Percentiles rank a stretch among this genome's conserved stretches.
phyloP scores from a whole-genome alignment of 2,888 invertebrate genomes.

The Ophonus ardosiacus region DNA sequence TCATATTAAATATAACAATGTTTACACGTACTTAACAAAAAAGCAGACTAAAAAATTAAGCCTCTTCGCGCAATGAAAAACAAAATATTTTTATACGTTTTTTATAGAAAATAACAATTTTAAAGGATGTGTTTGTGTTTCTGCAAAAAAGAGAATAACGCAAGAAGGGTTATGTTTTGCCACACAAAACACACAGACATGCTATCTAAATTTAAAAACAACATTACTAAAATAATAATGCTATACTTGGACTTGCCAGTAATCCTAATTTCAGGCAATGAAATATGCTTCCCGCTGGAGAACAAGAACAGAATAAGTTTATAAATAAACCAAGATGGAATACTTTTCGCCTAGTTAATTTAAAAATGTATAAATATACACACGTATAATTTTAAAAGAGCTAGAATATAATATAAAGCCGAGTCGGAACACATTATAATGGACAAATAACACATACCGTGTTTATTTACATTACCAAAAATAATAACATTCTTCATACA shows the following conservation, averaged over 20 bases:
- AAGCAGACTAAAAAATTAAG: not conserved
- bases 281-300: too few relatives aligned
- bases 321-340: too few relatives aligned
- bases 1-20: not conserved
- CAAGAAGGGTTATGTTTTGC: constrained; percentile 17
- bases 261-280: not conserved
- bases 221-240: constrained; percentile 31
- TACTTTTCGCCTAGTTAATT: too few relatives aligned
- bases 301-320: too few relatives aligned
- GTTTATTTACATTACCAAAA: too few relatives aligned
- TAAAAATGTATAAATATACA: too few relatives aligned
- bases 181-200: constrained; percentile 3
- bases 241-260: not conserved
- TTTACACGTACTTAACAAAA: not conserved
- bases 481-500: too few relatives aligned
- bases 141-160: constrained; percentile 10
- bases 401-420: too few relatives aligned
- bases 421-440: too few relatives aligned
- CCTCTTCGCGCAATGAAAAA: not conserved
- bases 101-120: constrained; percentile 30
- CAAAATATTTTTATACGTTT: constrained; percentile 8
- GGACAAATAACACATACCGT: too few relatives aligned
- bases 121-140: constrained; percentile 26
- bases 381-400: too few relatives aligned
- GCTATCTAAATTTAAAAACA: constrained; percentile 34